Evolutionary conservation across 2,888 invertebrate genomes (phyloP).

Genomic region (Parasteatoda lunata): DNA sequence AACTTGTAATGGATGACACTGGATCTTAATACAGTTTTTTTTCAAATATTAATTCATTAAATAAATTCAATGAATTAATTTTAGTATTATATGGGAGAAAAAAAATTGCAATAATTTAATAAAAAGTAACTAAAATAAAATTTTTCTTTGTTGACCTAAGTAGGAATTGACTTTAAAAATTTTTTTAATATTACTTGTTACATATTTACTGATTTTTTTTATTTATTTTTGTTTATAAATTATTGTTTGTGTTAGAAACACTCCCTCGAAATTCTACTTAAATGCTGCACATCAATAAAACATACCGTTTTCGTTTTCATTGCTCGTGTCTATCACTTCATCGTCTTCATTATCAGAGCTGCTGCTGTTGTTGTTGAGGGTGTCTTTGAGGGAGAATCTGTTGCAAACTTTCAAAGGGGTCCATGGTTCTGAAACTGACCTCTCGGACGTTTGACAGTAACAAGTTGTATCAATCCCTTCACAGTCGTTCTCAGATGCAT

Average conservation of each 20-base stretch:
- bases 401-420: constrained; percentile 17
- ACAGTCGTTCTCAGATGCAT: constrained; percentile 38
- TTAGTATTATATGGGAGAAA: too few relatives aligned
- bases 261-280: background rate
- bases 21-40: too few relatives aligned
- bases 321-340: background rate
- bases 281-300: too few relatives aligned
- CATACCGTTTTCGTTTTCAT: constrained; percentile 4
- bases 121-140: too few relatives aligned
- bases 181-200: background rate
- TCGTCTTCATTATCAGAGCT: too few relatives aligned
- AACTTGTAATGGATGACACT: too few relatives aligned
- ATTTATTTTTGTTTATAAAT: background rate
- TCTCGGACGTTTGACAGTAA: constrained; percentile 52
- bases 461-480: constrained; percentile 61
- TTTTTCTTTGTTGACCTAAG: too few relatives aligned
- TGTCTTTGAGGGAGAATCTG: constrained; percentile 1
- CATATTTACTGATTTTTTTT: background rate
- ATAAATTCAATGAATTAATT: too few relatives aligned
- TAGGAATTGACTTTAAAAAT: too few relatives aligned
- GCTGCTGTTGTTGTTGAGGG: background rate
- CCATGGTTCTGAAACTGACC: constrained; percentile 41
- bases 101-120: too few relatives aligned
- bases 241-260: background rate
- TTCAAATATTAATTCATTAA: too few relatives aligned